Percentiles rank a stretch among this genome's conserved stretches.
Conservation (phyloP, 2,797 vertebrate species). For the Lagodon rhomboides region DNA sequence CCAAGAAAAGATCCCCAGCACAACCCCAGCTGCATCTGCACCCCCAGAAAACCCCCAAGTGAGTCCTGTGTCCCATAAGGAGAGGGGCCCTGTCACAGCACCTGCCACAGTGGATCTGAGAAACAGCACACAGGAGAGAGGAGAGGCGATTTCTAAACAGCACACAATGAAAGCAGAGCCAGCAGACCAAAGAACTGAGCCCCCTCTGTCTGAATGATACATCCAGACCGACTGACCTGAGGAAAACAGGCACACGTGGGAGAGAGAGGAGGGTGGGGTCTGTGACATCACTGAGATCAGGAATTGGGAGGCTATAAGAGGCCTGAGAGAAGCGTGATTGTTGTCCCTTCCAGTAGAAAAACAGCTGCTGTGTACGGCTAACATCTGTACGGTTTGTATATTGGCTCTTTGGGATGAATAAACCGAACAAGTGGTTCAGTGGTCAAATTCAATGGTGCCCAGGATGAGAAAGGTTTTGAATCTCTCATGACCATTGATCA, state of each 20-base stretch:
- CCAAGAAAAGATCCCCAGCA: conserved; percentile 46
- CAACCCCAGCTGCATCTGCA: conserved; percentile 21
- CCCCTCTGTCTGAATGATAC: conserved; percentile 67
- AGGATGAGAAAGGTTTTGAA: not conserved
- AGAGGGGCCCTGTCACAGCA: conserved; percentile 29
- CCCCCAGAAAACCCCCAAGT: conserved; percentile 13
- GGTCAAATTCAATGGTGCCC: not conserved
- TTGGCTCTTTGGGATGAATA: not conserved
- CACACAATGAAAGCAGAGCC: conserved; percentile 80
- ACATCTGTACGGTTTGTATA: not conserved
- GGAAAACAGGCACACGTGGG: conserved; percentile 20
- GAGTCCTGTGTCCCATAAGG: conserved; percentile 29
- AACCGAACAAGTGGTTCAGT: not conserved
- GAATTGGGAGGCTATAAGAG: conserved; percentile 1
- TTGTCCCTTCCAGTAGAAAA: not conserved
- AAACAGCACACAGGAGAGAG: conserved; percentile 64
- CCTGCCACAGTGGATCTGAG: conserved; percentile 45
- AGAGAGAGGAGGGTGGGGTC: conserved; percentile 16
- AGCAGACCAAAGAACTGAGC: conserved; percentile 87
- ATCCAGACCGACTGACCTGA: conserved; percentile 67
- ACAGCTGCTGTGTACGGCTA: conserved; percentile 25
- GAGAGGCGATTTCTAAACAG: conserved; percentile 63
- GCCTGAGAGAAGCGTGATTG: conserved; percentile 25
- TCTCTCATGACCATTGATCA: too few relatives aligned
- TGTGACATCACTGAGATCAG: conserved; percentile 50